Evolutionary conservation across 1,140 invertebrate genomes (phyloP).

Genomic region (Drosophila lini): DNA sequence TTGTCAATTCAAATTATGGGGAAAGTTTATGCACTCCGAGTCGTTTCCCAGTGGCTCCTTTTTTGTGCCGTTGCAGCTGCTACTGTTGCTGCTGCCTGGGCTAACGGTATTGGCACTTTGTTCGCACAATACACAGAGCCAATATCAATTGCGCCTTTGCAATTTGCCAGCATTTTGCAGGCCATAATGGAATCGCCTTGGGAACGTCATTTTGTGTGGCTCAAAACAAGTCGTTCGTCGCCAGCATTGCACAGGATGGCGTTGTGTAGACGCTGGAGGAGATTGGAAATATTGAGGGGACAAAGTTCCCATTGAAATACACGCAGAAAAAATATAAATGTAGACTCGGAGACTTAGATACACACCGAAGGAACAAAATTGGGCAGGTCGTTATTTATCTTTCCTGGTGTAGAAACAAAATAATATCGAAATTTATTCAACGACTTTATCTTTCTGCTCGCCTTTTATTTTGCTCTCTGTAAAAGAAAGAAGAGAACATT

Average conservation of each 20-base stretch:
- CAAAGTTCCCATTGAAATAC: constrained; percentile 28
- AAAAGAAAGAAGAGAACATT: not conserved
- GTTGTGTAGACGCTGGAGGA: constrained; percentile 23
- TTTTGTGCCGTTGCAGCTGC: constrained; percentile 2
- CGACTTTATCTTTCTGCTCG: not conserved
- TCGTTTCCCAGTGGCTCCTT: not conserved
- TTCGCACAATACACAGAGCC: constrained; percentile 54
- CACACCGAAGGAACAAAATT: too few relatives aligned
- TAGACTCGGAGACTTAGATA: too few relatives aligned
- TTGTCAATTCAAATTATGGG: constrained; percentile 30
- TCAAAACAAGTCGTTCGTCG: constrained; percentile 73
- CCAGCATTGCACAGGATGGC: constrained; percentile 15
- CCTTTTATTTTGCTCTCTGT: not conserved
- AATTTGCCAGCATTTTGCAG: constrained; percentile 70
- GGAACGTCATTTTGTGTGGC: constrained; percentile 77
- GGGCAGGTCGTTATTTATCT: not conserved
- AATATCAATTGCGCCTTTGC: constrained; percentile 78
- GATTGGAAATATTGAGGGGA: constrained; percentile 22
- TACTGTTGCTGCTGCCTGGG: not conserved
- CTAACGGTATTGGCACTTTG: constrained; percentile 46
- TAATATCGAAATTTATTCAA: not conserved
- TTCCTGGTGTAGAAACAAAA: too few relatives aligned
- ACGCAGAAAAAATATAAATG: not conserved
- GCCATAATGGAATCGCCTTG: constrained; percentile 79
- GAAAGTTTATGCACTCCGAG: constrained; percentile 28